Base-by-base conservation (phyloP, 1,140 invertebrate genomes). In the Euwallacea similis region DNA sequence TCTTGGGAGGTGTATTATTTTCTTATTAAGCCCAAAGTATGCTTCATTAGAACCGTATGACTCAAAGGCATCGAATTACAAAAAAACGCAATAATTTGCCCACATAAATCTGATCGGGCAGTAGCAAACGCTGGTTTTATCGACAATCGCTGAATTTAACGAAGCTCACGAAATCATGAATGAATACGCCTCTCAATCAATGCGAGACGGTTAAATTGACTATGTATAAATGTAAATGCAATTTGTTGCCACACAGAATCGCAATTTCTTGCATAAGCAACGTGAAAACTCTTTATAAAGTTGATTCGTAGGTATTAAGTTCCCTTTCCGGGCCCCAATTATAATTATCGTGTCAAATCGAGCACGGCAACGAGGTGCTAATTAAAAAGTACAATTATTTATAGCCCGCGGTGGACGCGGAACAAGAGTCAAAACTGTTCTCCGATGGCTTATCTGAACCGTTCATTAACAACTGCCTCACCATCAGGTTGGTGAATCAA, bases 301-400 rank as follows among this genome's bases (percentile, higher is more conserved):
- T 59, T 68, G 66, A 64, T 64, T 70, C 61, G 63, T 70, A 55
- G 16, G 61, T 59, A 63, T 63, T 70, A 64, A 47, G 62, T 70
- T 60, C 61, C 46, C 55, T 70, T 70, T 56, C 59, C 44, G 60
- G 43, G 54, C 15, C 61, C 68, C 68, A 70, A 70, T 70, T 70
- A 64, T 70, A 70, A 70, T 70, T 70, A 70, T 70, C 68, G 53
- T 64, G 68, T 70, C 68, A 70, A 62, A 70, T 70, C 68, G 68
- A 41, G 68, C 46, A 63, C 7, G 43, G 50, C 59, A 70, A 70
- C 61, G 68, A 70, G 68, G 68, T 70, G 68, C 55, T 63, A 70
- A 70, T 70, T 70, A 70, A 70, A 70, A 70, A 70, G 59, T 56
- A 64, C 68, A 68, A 68, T 68, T 68, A 68, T 61, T 68, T 68